These are phyloP conservation scores for Scartelaos histophorus DNA, from an alignment of 2,113 vertebrate species.

Conservation along the genomic window DNA sequence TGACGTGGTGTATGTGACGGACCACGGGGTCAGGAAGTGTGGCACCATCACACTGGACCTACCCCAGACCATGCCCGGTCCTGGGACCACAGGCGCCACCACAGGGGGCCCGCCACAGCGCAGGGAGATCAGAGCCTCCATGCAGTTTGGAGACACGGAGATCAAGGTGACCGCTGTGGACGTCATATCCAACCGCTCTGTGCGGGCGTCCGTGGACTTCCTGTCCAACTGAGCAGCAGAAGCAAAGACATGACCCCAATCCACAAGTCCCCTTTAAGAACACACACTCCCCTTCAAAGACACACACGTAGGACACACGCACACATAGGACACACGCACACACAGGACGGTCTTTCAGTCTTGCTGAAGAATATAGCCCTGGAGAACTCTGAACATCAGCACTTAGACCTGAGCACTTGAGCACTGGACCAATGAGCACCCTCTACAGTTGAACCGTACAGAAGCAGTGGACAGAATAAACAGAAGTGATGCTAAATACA, in stretches of 20 bases:
- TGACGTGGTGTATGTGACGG: conserved; percentile 90
- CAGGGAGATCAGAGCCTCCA: conserved; percentile 89
- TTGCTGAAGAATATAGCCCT: not conserved
- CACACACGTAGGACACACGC: too few relatives aligned
- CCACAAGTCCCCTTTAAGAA: too few relatives aligned
- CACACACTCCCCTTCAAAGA: too few relatives aligned
- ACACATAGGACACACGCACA: too few relatives aligned
- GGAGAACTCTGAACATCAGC: not conserved
- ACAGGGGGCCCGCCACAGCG: conserved; percentile 59
- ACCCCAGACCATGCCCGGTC: conserved; percentile 42
- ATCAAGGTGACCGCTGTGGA: conserved; percentile 93
- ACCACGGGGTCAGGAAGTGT: conserved; percentile 89
- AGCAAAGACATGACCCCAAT: conserved; percentile 16
- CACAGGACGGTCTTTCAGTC: not conserved
- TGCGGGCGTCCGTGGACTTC: conserved; percentile 91
- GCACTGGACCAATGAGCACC: not conserved
- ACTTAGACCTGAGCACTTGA: not conserved
- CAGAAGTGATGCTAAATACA: too few relatives aligned
- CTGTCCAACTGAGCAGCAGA: conserved; percentile 85
- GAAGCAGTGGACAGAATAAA: not conserved
- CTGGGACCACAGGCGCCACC: conserved; percentile 13
- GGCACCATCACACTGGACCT: conserved; percentile 91
- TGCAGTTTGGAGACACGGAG: conserved; percentile 97
- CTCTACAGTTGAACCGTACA: not conserved
- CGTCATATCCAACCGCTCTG: conserved; percentile 79